phyloP scores from a whole-genome alignment of 2,113 vertebrate species.

The Pangasianodon gigas region DNA sequence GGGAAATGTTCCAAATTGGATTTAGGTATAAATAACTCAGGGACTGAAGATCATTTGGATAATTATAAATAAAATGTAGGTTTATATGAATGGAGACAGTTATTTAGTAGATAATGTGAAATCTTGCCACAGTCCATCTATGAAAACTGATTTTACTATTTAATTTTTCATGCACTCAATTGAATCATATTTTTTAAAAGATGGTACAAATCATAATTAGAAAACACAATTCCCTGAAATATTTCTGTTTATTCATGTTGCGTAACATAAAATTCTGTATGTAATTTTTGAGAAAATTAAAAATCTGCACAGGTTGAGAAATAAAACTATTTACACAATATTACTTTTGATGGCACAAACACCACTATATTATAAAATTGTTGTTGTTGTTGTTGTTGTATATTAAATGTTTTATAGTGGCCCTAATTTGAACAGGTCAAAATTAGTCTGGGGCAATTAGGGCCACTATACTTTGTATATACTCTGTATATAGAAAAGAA shows the following conservation, averaged over 20 bases:
- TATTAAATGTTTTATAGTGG: background rate
- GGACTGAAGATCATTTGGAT: background rate
- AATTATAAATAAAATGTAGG: background rate
- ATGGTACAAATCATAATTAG: too few species aligned
- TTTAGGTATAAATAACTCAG: background rate
- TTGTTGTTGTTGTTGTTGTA: too few species aligned
- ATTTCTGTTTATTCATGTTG: background rate
- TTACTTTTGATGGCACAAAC: too few species aligned
- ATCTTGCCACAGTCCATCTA: background rate
- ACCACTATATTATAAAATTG: too few species aligned
- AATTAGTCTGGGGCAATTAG: too few species aligned
- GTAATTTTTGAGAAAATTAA: too few species aligned
- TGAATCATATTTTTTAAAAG: background rate
- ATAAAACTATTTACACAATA: too few species aligned
- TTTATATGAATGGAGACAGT: background rate
- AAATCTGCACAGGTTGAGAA: too few species aligned
- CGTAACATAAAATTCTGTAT: background rate
- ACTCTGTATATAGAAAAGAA: background rate
- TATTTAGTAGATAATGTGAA: background rate
- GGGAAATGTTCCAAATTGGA: background rate
- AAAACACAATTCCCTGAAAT: too few species aligned
- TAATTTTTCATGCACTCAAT: background rate
- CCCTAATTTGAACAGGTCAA: background rate
- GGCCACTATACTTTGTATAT: too few species aligned
- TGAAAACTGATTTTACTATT: background rate